These are phyloP conservation scores for Euschistus heros DNA, from an alignment of 1,140 invertebrate genomes.

Conservation along the genomic window DNA sequence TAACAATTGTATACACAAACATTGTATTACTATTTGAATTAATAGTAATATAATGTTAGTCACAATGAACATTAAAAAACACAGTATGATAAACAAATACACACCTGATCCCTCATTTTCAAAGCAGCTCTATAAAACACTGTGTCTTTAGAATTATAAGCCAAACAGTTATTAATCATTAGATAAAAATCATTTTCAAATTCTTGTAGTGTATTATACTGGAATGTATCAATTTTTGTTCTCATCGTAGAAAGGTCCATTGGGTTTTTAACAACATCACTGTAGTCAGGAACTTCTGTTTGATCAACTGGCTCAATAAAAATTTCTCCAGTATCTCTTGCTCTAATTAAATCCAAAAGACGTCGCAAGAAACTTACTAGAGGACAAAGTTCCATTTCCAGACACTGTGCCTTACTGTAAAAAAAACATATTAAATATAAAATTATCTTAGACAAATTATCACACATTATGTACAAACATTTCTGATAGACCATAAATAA, in stretches of 20 bases:
- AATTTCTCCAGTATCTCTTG: conserved; percentile 74
- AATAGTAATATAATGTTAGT: too few relatives aligned
- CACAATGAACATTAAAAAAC: too few relatives aligned
- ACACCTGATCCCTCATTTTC: conserved; percentile 71
- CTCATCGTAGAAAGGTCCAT: conserved; percentile 95
- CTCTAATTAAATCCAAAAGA: conserved; percentile 62
- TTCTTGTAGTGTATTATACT: conserved; percentile 55
- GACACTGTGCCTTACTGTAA: conserved; percentile 59
- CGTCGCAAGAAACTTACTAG: conserved; percentile 63
- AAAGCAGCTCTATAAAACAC: conserved; percentile 72
- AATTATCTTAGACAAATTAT: background rate
- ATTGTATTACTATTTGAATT: too few relatives aligned
- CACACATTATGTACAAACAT: background rate
- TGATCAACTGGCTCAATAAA: conserved; percentile 88
- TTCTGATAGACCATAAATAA: too few relatives aligned
- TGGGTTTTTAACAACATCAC: conserved; percentile 80
- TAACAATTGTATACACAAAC: too few relatives aligned
- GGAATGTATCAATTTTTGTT: conserved; percentile 43
- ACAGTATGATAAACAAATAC: background rate
- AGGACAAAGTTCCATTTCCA: conserved; percentile 71
- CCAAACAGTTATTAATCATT: conserved; percentile 90
- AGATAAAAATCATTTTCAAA: conserved; percentile 84
- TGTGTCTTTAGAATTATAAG: conserved; percentile 90
- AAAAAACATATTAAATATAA: conserved; percentile 25
- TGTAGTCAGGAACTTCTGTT: conserved; percentile 86